Base-by-base conservation (phyloP, 2,888 invertebrate genomes). In the Yponomeuta evonymella region DNA sequence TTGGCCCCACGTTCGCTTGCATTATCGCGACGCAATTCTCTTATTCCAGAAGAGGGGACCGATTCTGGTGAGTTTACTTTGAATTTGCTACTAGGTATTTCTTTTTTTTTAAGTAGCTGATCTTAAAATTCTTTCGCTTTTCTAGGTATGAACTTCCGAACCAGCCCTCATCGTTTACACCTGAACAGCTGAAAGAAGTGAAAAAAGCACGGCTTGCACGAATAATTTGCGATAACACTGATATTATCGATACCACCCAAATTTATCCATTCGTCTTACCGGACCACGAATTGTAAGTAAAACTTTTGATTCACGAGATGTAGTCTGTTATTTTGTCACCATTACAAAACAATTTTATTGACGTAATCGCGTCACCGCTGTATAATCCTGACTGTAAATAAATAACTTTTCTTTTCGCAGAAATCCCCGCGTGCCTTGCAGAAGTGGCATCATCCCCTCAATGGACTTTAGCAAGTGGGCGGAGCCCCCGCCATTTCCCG, bases 1-100 rank as follows among this genome's bases (percentile, higher is more conserved):
- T 98, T 73, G 98, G 98, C 70, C 98, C 98, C 1, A 97, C 98
- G 70, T 98, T 98, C 81, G 97, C 97, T 70, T 98, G 98, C 82
- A 93, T 98, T 74, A 98, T 98, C 78, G 98, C 97, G 43, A 97
- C 97, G 43, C 98, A 98, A 87, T 97, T 98, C 92, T 96, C 96
- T 78, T 96, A 97, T 81, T 94, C 97, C 0, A 94, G 97, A 83
- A 94, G 96, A 76, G 97, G 98, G 73, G 98, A 98, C 87, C 94
- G 98, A 84, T 98, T 98, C 86, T 98, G 98, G 98, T 93, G 80
- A 87, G 85, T 76, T 72, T 30, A 6, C 48, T 69, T 51, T 33
- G n/a, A 29, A 69, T 43, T 29, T 29, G 15, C 51, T 12, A 12
- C 51, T 58, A 11, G 2, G 2, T 36, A 2, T 9, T 43, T 43